phyloP scores from a whole-genome alignment of 2,888 invertebrate genomes.

The Norana najaformis region DNA sequence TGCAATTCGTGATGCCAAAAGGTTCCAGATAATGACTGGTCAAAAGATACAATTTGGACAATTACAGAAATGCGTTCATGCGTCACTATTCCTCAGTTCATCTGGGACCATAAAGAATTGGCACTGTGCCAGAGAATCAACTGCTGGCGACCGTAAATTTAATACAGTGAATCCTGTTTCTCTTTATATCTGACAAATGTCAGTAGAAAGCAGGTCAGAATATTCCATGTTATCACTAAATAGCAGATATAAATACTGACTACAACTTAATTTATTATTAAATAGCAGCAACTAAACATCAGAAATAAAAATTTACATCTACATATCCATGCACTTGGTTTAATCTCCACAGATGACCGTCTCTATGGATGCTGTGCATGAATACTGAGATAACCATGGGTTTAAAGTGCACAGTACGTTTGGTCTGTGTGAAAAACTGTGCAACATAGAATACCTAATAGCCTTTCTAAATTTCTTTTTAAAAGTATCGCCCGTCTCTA shows the following conservation, averaged over 20 bases:
- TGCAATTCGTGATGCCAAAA: conserved; percentile 6
- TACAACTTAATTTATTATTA: not conserved
- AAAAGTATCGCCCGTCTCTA: no score
- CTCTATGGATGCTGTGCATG: not conserved
- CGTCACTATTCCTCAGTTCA: not conserved
- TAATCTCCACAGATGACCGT: not conserved
- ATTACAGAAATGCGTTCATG: not conserved
- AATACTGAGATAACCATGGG: not conserved
- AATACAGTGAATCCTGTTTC: not conserved
- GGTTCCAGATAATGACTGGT: not conserved
- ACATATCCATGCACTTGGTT: not conserved
- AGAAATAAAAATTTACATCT: no score
- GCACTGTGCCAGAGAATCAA: not conserved
- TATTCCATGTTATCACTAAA: not conserved
- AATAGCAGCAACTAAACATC: no score
- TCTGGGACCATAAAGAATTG: not conserved
- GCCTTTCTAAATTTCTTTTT: not conserved
- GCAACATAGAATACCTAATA: no score
- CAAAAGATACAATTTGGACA: not conserved
- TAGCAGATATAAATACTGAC: not conserved
- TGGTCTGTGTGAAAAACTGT: no score
- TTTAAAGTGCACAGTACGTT: no score
- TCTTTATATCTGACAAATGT: not conserved
- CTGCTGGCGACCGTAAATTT: not conserved
- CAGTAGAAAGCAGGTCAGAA: not conserved